Evolutionary conservation across 2,113 vertebrate genomes (phyloP).

Genomic region (Colius striatus): DNA sequence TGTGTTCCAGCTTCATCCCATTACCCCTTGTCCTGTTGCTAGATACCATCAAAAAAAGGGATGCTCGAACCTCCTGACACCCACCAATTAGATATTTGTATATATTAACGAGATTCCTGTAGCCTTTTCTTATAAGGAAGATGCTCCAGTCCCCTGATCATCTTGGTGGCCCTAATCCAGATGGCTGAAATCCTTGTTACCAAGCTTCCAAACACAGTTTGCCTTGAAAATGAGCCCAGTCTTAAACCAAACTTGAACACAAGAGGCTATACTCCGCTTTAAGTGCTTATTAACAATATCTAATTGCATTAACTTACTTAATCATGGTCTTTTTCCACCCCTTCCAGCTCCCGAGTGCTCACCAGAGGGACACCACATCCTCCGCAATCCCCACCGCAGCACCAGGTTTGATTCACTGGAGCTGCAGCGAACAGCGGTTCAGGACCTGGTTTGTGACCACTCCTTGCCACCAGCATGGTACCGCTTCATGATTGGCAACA

Average conservation of each 20-base stretch:
- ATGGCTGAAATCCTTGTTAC: background rate
- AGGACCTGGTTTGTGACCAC: constrained; percentile 88
- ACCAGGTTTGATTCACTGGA: constrained; percentile 80
- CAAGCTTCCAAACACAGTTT: background rate
- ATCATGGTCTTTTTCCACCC: background rate
- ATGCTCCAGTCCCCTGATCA: too few relatives aligned
- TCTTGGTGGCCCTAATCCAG: background rate
- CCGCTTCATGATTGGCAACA: constrained; percentile 84
- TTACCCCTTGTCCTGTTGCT: too few relatives aligned
- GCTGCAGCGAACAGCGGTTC: constrained; percentile 75
- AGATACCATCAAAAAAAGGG: too few relatives aligned
- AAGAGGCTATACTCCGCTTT: rapidly evolving
- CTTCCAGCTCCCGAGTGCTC: constrained; percentile 82
- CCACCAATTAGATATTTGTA: too few relatives aligned
- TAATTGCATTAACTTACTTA: background rate
- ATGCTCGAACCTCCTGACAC: too few relatives aligned
- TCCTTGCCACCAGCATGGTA: constrained; percentile 85
- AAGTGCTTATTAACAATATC: background rate
- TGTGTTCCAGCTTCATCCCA: too few relatives aligned
- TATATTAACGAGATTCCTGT: too few relatives aligned
- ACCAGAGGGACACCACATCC: constrained; percentile 78
- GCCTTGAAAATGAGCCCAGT: background rate
- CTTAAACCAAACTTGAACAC: rapidly evolving
- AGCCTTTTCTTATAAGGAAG: too few relatives aligned
- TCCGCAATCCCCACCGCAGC: constrained; percentile 82